These are phyloP conservation scores for Empidonax alnorum DNA, from an alignment of 2,113 vertebrate genomes.

Conservation along the genomic window DNA sequence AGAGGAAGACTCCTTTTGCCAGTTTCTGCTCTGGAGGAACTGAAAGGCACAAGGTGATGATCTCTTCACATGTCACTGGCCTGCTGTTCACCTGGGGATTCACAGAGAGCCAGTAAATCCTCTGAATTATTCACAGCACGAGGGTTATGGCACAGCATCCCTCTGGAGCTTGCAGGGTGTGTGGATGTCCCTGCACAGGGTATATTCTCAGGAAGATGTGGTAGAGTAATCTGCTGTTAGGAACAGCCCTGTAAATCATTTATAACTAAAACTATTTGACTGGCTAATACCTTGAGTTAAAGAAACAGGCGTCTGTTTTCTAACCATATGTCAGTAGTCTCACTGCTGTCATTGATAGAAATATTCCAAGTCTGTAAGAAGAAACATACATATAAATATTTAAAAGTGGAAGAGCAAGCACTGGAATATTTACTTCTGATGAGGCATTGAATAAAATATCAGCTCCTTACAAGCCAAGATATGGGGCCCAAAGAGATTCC, in stretches of 20 bases:
- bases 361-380: not conserved
- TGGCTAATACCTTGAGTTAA: not conserved
- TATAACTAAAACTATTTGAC: not conserved
- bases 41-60: not conserved
- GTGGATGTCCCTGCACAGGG: not conserved
- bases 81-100: not conserved
- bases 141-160: not conserved
- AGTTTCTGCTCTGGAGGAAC: not conserved
- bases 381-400: conserved; percentile 20
- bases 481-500: not conserved
- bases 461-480: not conserved
- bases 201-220: not conserved
- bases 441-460: not conserved
- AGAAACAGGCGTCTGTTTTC: not conserved
- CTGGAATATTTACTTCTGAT: conserved; percentile 18
- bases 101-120: not conserved
- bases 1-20: not conserved
- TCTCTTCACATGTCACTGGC: not conserved
- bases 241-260: not conserved
- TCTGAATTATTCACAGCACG: not conserved
- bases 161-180: not conserved
- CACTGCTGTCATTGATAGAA: not conserved
- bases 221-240: not conserved
- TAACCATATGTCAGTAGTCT: not conserved
- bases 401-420: not conserved